Evolutionary conservation across 1,140 invertebrate species (phyloP).

Genomic region (Mesaphorura yosii): DNA sequence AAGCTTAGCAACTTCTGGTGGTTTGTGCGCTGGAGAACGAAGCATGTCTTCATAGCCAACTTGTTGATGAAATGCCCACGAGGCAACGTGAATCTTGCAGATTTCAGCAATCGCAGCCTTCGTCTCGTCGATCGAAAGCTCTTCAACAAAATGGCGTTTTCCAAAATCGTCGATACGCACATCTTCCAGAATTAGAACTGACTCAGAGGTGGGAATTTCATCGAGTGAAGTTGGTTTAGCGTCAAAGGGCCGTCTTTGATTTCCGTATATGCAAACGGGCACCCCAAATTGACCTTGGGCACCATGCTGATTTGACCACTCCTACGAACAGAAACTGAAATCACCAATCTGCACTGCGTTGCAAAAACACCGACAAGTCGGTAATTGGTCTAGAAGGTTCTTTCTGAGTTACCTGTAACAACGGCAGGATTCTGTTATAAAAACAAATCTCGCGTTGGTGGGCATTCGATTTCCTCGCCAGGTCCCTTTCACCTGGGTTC

Average conservation of each 20-base stretch:
- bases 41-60: neutral
- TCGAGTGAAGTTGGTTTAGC: neutral
- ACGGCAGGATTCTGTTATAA: constrained; percentile 15
- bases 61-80: constrained; percentile 31
- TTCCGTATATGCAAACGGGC: constrained; percentile 17
- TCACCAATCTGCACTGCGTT: no score
- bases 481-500: neutral
- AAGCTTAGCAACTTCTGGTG: neutral
- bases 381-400: no score
- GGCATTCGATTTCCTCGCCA: neutral
- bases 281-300: constrained; percentile 6
- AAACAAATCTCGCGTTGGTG: constrained; percentile 14
- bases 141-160: constrained; percentile 52
- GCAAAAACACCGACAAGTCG: no score
- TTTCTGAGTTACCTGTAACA: no score
- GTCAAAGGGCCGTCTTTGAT: constrained; percentile 5
- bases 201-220: constrained; percentile 32
- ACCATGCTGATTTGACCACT: neutral
- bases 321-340: no score
- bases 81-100: constrained; percentile 56
- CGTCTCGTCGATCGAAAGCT: constrained; percentile 51
- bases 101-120: constrained; percentile 53
- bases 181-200: constrained; percentile 51
- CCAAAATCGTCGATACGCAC: constrained; percentile 35
- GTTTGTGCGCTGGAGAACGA: neutral